Percentiles rank a stretch among this genome's conserved stretches.
phyloP scores from a whole-genome alignment of 1,140 invertebrate genomes.

The Fopius arisanus region DNA sequence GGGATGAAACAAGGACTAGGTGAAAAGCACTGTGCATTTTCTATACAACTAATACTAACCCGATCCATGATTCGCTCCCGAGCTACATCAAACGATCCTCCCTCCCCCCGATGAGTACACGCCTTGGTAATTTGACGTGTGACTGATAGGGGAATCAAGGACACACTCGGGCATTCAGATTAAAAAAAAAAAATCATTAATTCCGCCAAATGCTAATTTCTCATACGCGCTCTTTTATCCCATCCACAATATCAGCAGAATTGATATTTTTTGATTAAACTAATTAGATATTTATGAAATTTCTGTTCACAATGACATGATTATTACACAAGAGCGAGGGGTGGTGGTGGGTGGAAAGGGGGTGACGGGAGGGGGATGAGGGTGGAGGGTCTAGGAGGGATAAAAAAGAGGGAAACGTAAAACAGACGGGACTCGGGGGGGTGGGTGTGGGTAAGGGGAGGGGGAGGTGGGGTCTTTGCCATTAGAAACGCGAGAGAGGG shows the following conservation, averaged over 20 bases:
- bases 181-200: not conserved
- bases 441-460: not conserved
- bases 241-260: not conserved
- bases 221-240: too few species aligned
- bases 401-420: conserved; percentile 25
- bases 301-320: not conserved
- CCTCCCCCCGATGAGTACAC: conserved; percentile 6
- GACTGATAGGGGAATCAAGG: conserved; percentile 4
- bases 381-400: not conserved
- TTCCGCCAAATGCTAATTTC: too few species aligned
- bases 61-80: not conserved
- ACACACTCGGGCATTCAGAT: not conserved
- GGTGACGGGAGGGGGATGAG: too few species aligned
- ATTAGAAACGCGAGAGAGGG: conserved; percentile 39
- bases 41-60: not conserved
- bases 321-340: not conserved
- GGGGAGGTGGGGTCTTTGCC: conserved; percentile 21
- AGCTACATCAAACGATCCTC: conserved; percentile 31
- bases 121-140: conserved; percentile 17
- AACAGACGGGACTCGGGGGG: conserved; percentile 25
- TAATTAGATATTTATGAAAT: not conserved
- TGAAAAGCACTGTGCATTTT: conserved; percentile 2
- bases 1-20: conserved; percentile 18
- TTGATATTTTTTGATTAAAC: not conserved
- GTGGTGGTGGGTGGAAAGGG: too few species aligned